These are phyloP conservation scores for Sebastes trivittatus DNA, from an alignment of 2,797 vertebrate species.

Conservation along the genomic window DNA sequence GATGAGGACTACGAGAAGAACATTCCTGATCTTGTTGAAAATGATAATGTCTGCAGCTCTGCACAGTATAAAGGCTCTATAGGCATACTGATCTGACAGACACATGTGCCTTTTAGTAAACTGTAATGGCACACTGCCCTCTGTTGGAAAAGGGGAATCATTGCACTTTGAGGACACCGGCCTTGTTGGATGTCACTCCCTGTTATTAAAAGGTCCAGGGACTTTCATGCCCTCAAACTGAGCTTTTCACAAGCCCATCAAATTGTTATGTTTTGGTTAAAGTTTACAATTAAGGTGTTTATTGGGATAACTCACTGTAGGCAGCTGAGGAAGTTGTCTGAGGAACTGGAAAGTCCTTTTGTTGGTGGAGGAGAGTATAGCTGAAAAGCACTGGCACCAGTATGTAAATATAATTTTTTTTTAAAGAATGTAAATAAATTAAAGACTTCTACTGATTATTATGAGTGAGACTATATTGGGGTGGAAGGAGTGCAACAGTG, in stretches of 20 bases:
- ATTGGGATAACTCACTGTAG: background rate
- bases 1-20: background rate
- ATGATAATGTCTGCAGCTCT: background rate
- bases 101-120: constrained; percentile 64
- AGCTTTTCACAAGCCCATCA: background rate
- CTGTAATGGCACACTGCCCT: constrained; percentile 57
- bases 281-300: background rate
- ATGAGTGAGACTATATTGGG: background rate
- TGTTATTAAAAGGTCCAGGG: background rate
- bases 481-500: background rate
- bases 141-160: constrained; percentile 43
- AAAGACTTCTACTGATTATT: constrained; percentile 9
- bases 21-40: constrained; percentile 4
- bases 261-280: background rate
- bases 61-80: background rate
- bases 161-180: constrained; percentile 46
- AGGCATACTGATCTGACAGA: constrained; percentile 12
- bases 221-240: background rate
- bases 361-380: background rate
- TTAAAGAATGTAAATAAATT: constrained; percentile 42
- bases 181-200: background rate
- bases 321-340: background rate
- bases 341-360: background rate
- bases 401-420: constrained; percentile 37
- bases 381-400: background rate